These are phyloP conservation scores for Antheraea assamensis DNA, from an alignment of 2,888 invertebrate species.

Conservation along the genomic window DNA sequence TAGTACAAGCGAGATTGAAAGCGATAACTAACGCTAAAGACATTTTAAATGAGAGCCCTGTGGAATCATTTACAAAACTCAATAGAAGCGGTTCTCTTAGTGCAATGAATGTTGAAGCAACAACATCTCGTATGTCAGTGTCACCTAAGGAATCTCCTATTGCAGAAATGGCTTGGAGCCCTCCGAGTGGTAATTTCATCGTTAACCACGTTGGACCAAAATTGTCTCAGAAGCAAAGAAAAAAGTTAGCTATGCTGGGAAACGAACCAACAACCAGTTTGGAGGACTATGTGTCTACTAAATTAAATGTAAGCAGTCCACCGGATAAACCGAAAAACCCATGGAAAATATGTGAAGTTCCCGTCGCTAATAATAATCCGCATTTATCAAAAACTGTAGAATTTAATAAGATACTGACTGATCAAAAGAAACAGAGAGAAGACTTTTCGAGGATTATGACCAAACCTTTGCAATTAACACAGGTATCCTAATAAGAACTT, in stretches of 20 bases:
- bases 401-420: slow-evolving; percentile 84
- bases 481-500: slow-evolving; percentile 74
- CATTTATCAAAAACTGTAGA: slow-evolving; percentile 60
- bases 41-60: slow-evolving; percentile 60
- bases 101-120: slow-evolving; percentile 46
- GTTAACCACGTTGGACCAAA: slow-evolving; percentile 78
- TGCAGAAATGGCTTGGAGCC: slow-evolving; percentile 51
- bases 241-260: slow-evolving; percentile 80
- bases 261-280: slow-evolving; percentile 53
- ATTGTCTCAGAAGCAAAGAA: slow-evolving; percentile 85
- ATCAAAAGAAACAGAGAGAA: slow-evolving; percentile 88
- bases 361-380: slow-evolving; percentile 63
- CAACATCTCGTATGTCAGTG: slow-evolving; percentile 57
- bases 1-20: slow-evolving; percentile 75
- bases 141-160: slow-evolving; percentile 63
- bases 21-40: slow-evolving; percentile 69
- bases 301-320: slow-evolving; percentile 54
- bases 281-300: slow-evolving; percentile 53
- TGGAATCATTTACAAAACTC: slow-evolving; percentile 66
- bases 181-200: slow-evolving; percentile 62
- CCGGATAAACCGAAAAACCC: slow-evolving; percentile 78
- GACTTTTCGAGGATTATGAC: slow-evolving; percentile 87
- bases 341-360: slow-evolving; percentile 64
- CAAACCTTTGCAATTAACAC: slow-evolving; percentile 88
- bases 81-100: slow-evolving; percentile 58